These are phyloP conservation scores for Ornithorhynchus anatinus DNA, from an alignment of 2,113 vertebrate genomes.

Conservation along the genomic window DNA sequence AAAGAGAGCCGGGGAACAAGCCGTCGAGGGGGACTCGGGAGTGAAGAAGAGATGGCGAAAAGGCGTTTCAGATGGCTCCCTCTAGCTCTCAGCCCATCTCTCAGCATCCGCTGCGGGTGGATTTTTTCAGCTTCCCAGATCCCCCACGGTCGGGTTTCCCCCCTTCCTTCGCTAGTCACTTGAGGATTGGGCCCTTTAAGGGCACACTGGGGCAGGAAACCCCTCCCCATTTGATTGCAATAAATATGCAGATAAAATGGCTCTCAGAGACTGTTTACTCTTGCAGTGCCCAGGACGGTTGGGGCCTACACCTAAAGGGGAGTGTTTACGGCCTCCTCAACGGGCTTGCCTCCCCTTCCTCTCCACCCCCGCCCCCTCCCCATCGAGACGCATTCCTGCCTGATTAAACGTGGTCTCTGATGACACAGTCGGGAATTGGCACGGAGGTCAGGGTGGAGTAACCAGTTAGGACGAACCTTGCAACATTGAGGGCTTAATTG, in stretches of 20 bases:
- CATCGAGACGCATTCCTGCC: conserved; percentile 41
- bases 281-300: background rate
- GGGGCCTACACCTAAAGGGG: background rate
- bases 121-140: too few relatives aligned
- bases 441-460: conserved; percentile 60
- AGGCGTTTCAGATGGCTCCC: background rate
- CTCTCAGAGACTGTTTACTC: conserved; percentile 28
- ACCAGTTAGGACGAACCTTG: conserved; percentile 62
- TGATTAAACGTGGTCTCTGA: conserved; percentile 48
- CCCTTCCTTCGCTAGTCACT: too few relatives aligned
- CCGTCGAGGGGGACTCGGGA: background rate
- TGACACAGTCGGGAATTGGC: conserved; percentile 65
- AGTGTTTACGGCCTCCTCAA: background rate
- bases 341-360: background rate
- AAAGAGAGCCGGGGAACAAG: background rate
- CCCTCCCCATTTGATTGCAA: conserved; percentile 61
- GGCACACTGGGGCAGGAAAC: conserved; percentile 53
- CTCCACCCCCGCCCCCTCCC: background rate
- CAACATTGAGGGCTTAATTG: conserved; percentile 28
- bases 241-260: conserved; percentile 54
- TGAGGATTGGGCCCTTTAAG: conserved; percentile 63
- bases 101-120: background rate
- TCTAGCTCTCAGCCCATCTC: background rate
- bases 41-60: background rate
- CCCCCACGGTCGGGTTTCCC: too few relatives aligned